These are phyloP conservation scores for Lymantria monacha DNA, from an alignment of 2,888 invertebrate genomes.

Conservation along the genomic window DNA sequence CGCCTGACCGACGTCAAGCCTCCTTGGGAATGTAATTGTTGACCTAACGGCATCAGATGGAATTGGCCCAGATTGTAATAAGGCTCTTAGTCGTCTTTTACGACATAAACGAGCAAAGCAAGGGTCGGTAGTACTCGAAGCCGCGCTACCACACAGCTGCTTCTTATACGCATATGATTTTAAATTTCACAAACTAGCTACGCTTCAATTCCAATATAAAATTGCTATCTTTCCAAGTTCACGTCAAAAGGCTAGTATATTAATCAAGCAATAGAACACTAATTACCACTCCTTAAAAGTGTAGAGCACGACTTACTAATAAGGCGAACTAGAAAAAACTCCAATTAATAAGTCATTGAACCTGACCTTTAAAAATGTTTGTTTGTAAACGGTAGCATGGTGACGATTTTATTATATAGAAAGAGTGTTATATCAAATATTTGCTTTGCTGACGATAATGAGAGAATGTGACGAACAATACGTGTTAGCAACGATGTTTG, in stretches of 20 bases:
- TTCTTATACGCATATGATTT: too few species aligned
- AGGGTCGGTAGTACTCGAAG: too few species aligned
- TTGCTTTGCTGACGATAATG: neutral
- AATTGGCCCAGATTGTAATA: too few species aligned
- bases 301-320: slow-evolving; percentile 13
- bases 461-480: neutral
- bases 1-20: too few species aligned
- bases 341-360: slow-evolving; percentile 30
- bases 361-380: slow-evolving; percentile 20
- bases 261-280: slow-evolving; percentile 8
- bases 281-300: slow-evolving; percentile 14
- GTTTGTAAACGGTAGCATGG: slow-evolving; percentile 5
- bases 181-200: too few species aligned
- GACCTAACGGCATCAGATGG: too few species aligned
- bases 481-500: neutral
- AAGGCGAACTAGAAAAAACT: slow-evolving; percentile 13
- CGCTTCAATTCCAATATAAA: too few species aligned
- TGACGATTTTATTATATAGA: neutral
- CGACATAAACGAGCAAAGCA: too few species aligned
- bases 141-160: too few species aligned
- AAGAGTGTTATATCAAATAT: slow-evolving; percentile 5
- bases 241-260: neutral
- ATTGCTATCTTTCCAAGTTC: neutral
- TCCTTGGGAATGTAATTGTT: too few species aligned
- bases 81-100: too few species aligned